A percentile compares a stretch with the other conserved stretches of the same genome.
phyloP scores from a whole-genome alignment of 2,113 vertebrate genomes.

The Gymnorhina tibicen region DNA sequence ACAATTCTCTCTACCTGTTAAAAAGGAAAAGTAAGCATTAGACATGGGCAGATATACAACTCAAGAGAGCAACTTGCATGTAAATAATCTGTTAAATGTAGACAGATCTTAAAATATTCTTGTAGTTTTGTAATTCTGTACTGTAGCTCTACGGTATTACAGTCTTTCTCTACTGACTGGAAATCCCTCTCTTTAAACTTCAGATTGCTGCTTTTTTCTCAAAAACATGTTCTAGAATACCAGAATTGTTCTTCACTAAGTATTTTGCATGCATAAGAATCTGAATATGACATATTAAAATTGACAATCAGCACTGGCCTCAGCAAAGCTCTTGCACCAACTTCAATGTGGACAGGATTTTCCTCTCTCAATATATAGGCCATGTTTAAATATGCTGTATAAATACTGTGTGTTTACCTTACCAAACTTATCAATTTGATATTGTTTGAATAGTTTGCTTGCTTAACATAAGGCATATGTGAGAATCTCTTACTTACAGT shows the following conservation, averaged over 20 bases:
- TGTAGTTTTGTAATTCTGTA: background rate
- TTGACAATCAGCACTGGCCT: background rate
- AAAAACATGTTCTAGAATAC: background rate
- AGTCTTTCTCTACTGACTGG: background rate
- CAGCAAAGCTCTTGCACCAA: background rate
- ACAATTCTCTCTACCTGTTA: slow-evolving; percentile 91
- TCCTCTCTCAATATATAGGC: background rate
- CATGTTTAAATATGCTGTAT: background rate
- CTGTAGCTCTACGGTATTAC: background rate
- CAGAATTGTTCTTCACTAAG: background rate
- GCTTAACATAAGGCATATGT: background rate
- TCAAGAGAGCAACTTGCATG: background rate
- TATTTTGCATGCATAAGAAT: background rate
- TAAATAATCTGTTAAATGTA: background rate
- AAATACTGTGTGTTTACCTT: background rate
- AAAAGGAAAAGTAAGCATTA: slow-evolving; percentile 27
- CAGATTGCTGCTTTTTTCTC: background rate
- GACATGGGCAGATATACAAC: background rate
- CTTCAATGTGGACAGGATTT: background rate
- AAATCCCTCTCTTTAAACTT: background rate
- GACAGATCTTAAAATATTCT: background rate
- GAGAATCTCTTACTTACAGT: background rate
- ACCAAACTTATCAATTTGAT: background rate
- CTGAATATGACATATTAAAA: background rate
- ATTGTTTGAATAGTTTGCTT: background rate